These are phyloP conservation scores for Oconnorella tubifera DNA, from an alignment of 2,888 invertebrate genomes.

Conservation along the genomic window DNA sequence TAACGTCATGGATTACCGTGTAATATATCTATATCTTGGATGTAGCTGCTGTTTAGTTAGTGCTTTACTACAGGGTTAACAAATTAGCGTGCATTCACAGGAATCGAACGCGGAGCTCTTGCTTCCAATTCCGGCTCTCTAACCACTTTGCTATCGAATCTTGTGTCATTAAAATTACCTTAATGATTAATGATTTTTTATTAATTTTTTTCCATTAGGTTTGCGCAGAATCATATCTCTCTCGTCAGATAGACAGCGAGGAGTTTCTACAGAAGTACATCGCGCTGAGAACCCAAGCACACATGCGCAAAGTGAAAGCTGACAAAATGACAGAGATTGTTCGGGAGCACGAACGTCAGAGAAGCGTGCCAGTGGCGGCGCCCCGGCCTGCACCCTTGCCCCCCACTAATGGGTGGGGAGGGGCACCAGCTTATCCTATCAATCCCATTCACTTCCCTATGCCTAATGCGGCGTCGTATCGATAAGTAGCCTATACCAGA, in stretches of 20 bases:
- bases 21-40: too few relatives aligned
- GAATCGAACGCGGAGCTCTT: too few relatives aligned
- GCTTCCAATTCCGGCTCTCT: too few relatives aligned
- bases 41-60: too few relatives aligned
- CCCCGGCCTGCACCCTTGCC: conserved; percentile 1
- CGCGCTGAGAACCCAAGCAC: conserved; percentile 71
- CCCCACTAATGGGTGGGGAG: conserved; percentile 11
- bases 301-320: conserved; percentile 80
- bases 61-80: too few relatives aligned
- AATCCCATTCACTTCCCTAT: background rate
- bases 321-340: conserved; percentile 75
- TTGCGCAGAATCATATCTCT: conserved; percentile 74
- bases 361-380: background rate
- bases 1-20: too few relatives aligned
- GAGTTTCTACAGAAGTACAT: conserved; percentile 81
- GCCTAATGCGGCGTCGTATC: conserved; percentile 3
- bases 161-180: too few relatives aligned
- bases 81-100: too few relatives aligned
- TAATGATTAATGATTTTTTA: too few relatives aligned
- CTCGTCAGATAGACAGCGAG: conserved; percentile 69
- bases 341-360: conserved; percentile 5
- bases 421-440: background rate
- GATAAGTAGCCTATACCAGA: too few relatives aligned
- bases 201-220: conserved; percentile 52
- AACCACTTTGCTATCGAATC: too few relatives aligned